Conservation (phyloP, 2,888 invertebrate genomes). For the Volucella inflata region DNA sequence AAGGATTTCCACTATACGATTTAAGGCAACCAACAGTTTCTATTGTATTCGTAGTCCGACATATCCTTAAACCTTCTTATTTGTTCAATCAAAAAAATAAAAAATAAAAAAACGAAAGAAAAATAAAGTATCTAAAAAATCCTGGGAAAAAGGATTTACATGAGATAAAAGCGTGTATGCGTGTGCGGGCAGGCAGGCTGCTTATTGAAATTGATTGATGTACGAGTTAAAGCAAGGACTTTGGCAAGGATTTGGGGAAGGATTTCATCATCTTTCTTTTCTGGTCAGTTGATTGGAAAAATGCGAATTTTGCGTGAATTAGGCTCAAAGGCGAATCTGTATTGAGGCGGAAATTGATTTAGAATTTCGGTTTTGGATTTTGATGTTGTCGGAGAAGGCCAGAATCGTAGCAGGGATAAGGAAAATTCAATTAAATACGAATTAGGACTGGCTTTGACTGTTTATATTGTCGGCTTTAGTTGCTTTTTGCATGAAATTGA, state of each 20-base stretch:
- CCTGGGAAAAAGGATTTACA: conserved; percentile 21
- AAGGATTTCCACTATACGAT: too few species aligned
- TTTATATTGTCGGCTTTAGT: conserved; percentile 21
- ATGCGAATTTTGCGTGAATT: conserved; percentile 63
- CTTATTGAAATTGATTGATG: conserved; percentile 62
- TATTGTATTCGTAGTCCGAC: too few species aligned
- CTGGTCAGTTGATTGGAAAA: conserved; percentile 62
- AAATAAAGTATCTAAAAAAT: conserved; percentile 1
- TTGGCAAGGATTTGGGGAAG: conserved; percentile 36
- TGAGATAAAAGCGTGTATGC: conserved; percentile 4
- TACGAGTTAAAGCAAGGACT: conserved; percentile 5
- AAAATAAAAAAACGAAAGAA: too few species aligned
- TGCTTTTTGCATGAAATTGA: conserved; percentile 15
- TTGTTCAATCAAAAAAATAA: too few species aligned
- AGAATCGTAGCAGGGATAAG: conserved; percentile 39
- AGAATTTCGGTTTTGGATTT: conserved; percentile 22
- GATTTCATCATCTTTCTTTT: conserved; percentile 35
- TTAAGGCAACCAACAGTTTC: too few species aligned
- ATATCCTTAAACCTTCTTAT: too few species aligned
- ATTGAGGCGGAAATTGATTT: conserved; percentile 65
- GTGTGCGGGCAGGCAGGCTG: background rate
- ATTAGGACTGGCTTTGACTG: conserved; percentile 55
- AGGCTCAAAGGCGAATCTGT: conserved; percentile 62
- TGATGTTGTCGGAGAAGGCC: background rate
- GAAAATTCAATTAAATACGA: conserved; percentile 66